A percentile compares a stretch with the other conserved stretches of the same genome.
These are phyloP conservation scores for Grapholita molesta DNA, from an alignment of 1,140 invertebrate species.

Conservation along the genomic window DNA sequence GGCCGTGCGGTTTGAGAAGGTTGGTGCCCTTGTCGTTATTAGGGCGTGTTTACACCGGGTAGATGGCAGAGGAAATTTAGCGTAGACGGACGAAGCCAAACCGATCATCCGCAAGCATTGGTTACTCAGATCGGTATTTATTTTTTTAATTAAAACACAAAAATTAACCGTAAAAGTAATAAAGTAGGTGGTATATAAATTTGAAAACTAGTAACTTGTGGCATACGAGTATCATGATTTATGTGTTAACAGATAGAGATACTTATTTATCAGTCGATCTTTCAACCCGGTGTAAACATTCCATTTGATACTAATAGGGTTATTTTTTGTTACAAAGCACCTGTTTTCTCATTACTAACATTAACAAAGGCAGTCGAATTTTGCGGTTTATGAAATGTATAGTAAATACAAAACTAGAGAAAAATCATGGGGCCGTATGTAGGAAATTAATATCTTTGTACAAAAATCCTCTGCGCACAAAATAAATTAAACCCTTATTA, in stretches of 20 bases:
- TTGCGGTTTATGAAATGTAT: background rate
- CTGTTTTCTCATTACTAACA: background rate
- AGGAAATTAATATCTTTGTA: background rate
- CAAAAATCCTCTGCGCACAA: background rate
- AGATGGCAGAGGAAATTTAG: background rate
- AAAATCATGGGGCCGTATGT: background rate
- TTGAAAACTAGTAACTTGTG: too few relatives aligned
- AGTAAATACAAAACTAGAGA: background rate
- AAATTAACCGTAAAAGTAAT: too few relatives aligned
- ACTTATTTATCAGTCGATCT: too few relatives aligned
- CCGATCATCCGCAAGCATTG: too few relatives aligned
- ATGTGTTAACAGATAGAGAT: too few relatives aligned
- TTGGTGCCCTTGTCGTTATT: constrained; percentile 25
- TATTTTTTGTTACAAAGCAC: too few relatives aligned
- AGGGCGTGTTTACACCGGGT: background rate
- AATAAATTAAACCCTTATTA: background rate
- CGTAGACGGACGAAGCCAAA: background rate
- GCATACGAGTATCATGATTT: too few relatives aligned
- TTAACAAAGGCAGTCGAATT: background rate
- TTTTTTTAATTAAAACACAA: too few relatives aligned
- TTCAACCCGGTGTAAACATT: too few relatives aligned
- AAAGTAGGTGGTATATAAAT: too few relatives aligned
- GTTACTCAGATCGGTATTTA: too few relatives aligned
- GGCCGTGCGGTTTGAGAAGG: constrained; percentile 50
- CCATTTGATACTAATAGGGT: too few relatives aligned